phyloP scores from a whole-genome alignment of 2,797 vertebrate species.

The Pitangus sulphuratus region DNA sequence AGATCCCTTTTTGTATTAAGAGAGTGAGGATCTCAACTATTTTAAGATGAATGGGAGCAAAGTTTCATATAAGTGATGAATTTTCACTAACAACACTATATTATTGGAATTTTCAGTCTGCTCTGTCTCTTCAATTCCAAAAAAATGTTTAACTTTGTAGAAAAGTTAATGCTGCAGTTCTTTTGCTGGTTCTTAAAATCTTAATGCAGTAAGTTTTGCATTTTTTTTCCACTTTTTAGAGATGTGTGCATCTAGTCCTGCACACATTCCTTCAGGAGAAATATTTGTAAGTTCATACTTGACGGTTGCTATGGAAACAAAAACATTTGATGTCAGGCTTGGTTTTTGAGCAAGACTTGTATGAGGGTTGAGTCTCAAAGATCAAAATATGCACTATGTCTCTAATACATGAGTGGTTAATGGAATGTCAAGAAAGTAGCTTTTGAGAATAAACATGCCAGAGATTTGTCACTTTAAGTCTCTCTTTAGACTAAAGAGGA shows the following conservation, averaged over 20 bases:
- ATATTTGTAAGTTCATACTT: background rate
- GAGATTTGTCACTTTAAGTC: conserved; percentile 73
- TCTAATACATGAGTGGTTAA: conserved; percentile 24
- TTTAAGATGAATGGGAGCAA: background rate
- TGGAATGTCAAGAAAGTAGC: conserved; percentile 30
- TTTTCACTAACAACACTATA: background rate
- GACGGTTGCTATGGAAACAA: background rate
- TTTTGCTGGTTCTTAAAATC: background rate
- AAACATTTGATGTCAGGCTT: background rate
- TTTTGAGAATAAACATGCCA: conserved; percentile 63
- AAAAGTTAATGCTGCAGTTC: background rate
- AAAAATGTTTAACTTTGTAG: background rate
- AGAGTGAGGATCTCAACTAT: background rate
- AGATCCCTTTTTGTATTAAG: background rate
- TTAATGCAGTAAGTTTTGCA: background rate
- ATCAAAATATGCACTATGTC: background rate
- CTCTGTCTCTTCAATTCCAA: background rate
- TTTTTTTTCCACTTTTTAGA: background rate
- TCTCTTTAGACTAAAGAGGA: conserved; percentile 84
- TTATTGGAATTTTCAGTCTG: background rate
- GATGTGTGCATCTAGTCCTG: background rate
- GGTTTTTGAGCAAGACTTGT: background rate
- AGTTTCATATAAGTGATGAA: background rate
- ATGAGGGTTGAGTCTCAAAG: background rate
- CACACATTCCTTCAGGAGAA: background rate